Percentiles rank a stretch among this genome's conserved stretches.
phyloP scores from a whole-genome alignment of 2,113 vertebrate species.

The Embiotoca jacksoni region DNA sequence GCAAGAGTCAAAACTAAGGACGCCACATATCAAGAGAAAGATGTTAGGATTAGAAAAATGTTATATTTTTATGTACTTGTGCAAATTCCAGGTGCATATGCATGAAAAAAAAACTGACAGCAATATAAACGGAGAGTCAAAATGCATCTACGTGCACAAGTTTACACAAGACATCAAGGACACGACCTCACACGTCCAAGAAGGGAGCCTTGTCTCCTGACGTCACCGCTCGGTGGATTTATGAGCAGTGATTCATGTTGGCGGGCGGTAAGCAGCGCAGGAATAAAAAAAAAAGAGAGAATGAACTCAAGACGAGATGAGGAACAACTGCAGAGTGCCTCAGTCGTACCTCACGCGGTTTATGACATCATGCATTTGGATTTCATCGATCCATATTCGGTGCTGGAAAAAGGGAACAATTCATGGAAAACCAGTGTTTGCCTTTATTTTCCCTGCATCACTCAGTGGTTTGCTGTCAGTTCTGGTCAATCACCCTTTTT shows the following conservation, averaged over 20 bases:
- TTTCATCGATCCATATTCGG: not conserved
- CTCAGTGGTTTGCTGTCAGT: too few relatives aligned
- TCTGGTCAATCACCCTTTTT: too few relatives aligned
- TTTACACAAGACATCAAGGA: not conserved
- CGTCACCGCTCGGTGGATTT: not conserved
- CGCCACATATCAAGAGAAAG: not conserved
- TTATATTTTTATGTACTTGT: too few relatives aligned
- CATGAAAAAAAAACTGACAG: not conserved
- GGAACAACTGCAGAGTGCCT: conserved; percentile 3
- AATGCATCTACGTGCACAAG: not conserved
- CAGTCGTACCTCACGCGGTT: not conserved
- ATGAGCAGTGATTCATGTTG: conserved; percentile 4
- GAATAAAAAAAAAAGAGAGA: not conserved
- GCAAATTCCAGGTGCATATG: too few relatives aligned
- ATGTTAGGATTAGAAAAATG: too few relatives aligned
- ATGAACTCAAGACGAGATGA: not conserved
- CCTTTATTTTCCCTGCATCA: not conserved
- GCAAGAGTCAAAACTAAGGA: not conserved
- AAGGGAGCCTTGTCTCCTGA: not conserved
- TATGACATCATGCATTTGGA: not conserved
- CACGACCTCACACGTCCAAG: not conserved
- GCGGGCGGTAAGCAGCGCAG: not conserved
- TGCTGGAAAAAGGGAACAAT: not conserved
- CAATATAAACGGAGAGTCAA: not conserved
- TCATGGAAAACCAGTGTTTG: not conserved